Evolutionary conservation across 1,140 invertebrate genomes (phyloP), one percentile per base, ranked within the genome.

Genomic region (Cherax destructor): DNA sequence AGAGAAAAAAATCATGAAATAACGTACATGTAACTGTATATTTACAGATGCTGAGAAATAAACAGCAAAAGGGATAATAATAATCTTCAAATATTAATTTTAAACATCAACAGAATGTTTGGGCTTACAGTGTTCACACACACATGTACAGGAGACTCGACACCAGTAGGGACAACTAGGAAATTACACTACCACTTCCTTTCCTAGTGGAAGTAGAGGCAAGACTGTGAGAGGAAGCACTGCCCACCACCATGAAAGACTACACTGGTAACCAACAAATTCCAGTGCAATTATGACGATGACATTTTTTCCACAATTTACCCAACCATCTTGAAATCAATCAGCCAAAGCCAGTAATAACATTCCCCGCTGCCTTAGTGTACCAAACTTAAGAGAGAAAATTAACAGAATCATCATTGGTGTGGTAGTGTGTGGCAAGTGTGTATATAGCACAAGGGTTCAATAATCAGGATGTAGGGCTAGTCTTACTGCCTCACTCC

Each of bases 401-500:
- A 10, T 56, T 13, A 9, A 10, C 47, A 79, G 11, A 11, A n/a
- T 49, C 4, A 30, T 50, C 21, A 47, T 50, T 50, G 30, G 10
- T 50, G 5, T 61, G 49, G 77, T 41, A 5, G 47, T n/a, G 5
- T 79, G 18, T 79, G 87, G 87, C 87, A 89, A 89, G 59, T 16
- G 16, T 5, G 41, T n/a, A 49, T 50, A 74, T 74, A 69, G 79
- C 65, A 83, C 9, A 13, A 83, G 80, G 56, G 83, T 41, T 41
- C 30, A 52, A 83, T 91, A 91, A 91, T 85, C 74, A 91, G 89
- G 89, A 91, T 80, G 89, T 91, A 77, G 59, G 49, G 89, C 77
- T 61, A 84, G 86, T 59, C 86, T 65, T 77, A 13, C 56, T 61
- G 21, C 74, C 86, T 77, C 86, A 88, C 86, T 76, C 30, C 69